Evolutionary conservation across 2,888 invertebrate genomes (phyloP).

Genomic region (Lasioglossum vierecki): DNA sequence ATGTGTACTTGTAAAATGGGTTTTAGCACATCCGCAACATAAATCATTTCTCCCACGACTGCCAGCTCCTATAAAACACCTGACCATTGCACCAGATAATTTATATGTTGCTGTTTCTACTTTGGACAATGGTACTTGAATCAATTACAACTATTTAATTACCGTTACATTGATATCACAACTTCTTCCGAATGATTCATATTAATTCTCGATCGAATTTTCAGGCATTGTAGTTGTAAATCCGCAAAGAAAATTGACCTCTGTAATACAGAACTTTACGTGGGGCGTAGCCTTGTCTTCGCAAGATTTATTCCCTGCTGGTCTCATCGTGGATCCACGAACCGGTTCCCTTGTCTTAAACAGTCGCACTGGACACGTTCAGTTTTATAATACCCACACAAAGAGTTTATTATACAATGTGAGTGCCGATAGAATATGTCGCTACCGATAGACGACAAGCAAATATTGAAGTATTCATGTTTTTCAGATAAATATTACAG

Average conservation of each 20-base stretch:
- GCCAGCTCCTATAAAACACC: constrained; percentile 87
- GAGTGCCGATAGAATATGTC: constrained; percentile 77
- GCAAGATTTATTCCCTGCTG: constrained; percentile 86
- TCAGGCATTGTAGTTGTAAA: constrained; percentile 86
- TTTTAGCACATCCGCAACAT: constrained; percentile 84
- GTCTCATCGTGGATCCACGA: constrained; percentile 87
- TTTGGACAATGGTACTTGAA: constrained; percentile 87
- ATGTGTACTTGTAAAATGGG: constrained; percentile 92
- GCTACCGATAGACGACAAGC: neutral
- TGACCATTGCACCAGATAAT: constrained; percentile 87
- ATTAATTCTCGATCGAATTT: constrained; percentile 23
- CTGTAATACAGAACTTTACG: constrained; percentile 89
- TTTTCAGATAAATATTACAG: constrained; percentile 88
- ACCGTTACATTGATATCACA: constrained; percentile 13
- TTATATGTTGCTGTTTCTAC: constrained; percentile 88
- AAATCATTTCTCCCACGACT: constrained; percentile 89
- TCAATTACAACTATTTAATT: neutral
- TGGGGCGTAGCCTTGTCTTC: constrained; percentile 84
- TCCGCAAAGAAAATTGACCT: constrained; percentile 85
- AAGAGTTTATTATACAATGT: constrained; percentile 90
- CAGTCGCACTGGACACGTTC: constrained; percentile 90
- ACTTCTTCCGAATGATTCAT: neutral
- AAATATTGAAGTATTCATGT: neutral
- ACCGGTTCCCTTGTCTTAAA: constrained; percentile 89
- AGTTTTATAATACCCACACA: constrained; percentile 89